Evolutionary conservation across 2,113 vertebrate genomes (phyloP), one percentile per base, ranked within the genome.

Genomic region (Rutilus rutilus): DNA sequence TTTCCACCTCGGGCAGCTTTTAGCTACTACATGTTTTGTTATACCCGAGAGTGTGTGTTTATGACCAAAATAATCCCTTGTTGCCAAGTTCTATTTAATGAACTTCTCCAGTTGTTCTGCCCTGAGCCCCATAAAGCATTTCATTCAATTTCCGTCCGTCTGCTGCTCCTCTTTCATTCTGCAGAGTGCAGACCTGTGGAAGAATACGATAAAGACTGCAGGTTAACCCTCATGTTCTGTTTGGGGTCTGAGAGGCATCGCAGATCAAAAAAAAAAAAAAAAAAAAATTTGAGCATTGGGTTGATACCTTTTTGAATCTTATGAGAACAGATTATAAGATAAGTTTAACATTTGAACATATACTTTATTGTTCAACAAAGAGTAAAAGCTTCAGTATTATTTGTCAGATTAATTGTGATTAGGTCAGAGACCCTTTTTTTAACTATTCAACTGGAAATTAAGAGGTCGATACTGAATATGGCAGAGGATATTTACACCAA

Each of bases 31-130:
- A 88, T 78, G 83, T 86, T 84, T 36, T 54, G 86, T 71, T 84
- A 27, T 73, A 88, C 85, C 86, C 67, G 4, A 69, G 67, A 27
- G 82, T 39, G 47, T 80, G 77, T 54, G 80, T 90, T 91, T 90
- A 86, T 90, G 89, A 90, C 88, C 85, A 52, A 88, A 83, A 84
- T 82, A 85, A 78, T 89, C 17, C 50, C 73, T 87, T 90, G 78
- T n/a, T 91, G 86, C 89, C 85, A 87, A 89, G 85, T 91, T 90
- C 59, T 81, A 50, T 90, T 91, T 93, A 91, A 93, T 92, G 87
- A 92, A 89, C 85, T 84, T 10, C 83, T 78, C 89, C 73, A 30
- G 25, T 86, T 81, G 67, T 62, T 54, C 30, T 60, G 21, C 25
- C 57, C 83, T 52, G 50, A 59, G 78, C 67, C 27, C 42, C 78